Conservation (phyloP, 2,797 vertebrate species). For the Danio jaintianensis region DNA sequence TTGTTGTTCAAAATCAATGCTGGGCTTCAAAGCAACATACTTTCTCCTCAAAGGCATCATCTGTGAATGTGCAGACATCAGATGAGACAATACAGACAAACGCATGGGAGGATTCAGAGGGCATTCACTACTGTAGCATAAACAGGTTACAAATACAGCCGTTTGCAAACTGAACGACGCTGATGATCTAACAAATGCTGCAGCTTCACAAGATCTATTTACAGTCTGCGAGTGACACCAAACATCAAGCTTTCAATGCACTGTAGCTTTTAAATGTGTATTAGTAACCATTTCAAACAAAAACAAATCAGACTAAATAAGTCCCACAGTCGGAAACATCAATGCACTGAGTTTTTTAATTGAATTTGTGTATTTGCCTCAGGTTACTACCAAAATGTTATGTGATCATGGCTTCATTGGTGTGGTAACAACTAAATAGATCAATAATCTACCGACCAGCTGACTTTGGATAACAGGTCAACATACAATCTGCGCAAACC, state of each 20-base stretch:
- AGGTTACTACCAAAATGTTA: constrained; percentile 20
- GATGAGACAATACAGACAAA: constrained; percentile 15
- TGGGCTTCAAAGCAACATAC: constrained; percentile 19
- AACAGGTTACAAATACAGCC: background rate
- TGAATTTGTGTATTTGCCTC: background rate
- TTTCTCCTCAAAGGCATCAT: constrained; percentile 14
- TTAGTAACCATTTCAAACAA: background rate
- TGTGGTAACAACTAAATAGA: constrained; percentile 29
- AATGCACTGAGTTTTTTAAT: background rate
- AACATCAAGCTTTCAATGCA: background rate
- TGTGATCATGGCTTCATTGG: constrained; percentile 3
- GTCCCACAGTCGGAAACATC: background rate
- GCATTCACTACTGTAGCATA: background rate
- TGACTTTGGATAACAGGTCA: constrained; percentile 17
- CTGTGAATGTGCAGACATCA: constrained; percentile 31
- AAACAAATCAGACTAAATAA: background rate
- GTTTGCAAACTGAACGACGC: background rate
- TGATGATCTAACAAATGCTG: background rate
- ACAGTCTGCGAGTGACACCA: background rate
- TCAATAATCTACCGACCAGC: constrained; percentile 41
- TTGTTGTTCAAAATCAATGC: constrained; percentile 9
- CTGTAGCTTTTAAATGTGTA: background rate
- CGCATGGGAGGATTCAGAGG: constrained; percentile 9
- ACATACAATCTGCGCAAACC: background rate
- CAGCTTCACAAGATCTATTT: background rate